These are phyloP conservation scores for Amphiduros pacificus DNA, from an alignment of 2,888 invertebrate species.

Conservation along the genomic window DNA sequence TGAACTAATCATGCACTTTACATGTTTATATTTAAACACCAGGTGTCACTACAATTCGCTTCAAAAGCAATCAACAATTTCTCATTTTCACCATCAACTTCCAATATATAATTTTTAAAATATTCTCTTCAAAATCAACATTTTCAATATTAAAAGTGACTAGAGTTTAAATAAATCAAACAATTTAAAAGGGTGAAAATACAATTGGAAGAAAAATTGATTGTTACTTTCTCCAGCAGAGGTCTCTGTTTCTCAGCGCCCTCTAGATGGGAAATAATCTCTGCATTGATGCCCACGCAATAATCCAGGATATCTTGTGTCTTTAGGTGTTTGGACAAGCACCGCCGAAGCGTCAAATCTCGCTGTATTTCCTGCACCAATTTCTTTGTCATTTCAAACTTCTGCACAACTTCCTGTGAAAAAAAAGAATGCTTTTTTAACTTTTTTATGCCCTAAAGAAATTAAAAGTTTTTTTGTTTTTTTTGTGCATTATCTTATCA, in stretches of 20 bases:
- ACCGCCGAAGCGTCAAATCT: constrained; percentile 70
- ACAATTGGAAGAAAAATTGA: constrained; percentile 27
- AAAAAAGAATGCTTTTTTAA: neutral
- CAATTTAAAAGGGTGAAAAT: neutral
- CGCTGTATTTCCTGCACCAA: constrained; percentile 72
- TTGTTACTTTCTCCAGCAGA: constrained; percentile 49
- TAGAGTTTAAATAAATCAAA: too few species aligned
- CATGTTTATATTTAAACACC: too few species aligned
- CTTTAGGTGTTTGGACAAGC: constrained; percentile 51
- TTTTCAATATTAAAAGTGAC: too few species aligned
- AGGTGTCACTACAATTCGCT: too few species aligned
- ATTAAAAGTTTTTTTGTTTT: too few species aligned
- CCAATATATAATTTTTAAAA: too few species aligned
- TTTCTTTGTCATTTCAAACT: constrained; percentile 42
- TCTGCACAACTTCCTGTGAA: constrained; percentile 38
- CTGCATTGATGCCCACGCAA: constrained; percentile 35
- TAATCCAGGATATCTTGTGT: constrained; percentile 29
- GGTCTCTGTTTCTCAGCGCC: constrained; percentile 46
- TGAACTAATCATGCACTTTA: too few species aligned
- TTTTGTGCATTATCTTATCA: too few species aligned
- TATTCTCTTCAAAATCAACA: too few species aligned
- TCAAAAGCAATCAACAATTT: too few species aligned
- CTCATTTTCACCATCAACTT: too few species aligned
- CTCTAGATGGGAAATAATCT: constrained; percentile 25
- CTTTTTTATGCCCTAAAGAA: too few species aligned